Evolutionary conservation across 2,888 invertebrate species (phyloP), one percentile per base, ranked within the genome.

Genomic region (Cerceris ruficornis): DNA sequence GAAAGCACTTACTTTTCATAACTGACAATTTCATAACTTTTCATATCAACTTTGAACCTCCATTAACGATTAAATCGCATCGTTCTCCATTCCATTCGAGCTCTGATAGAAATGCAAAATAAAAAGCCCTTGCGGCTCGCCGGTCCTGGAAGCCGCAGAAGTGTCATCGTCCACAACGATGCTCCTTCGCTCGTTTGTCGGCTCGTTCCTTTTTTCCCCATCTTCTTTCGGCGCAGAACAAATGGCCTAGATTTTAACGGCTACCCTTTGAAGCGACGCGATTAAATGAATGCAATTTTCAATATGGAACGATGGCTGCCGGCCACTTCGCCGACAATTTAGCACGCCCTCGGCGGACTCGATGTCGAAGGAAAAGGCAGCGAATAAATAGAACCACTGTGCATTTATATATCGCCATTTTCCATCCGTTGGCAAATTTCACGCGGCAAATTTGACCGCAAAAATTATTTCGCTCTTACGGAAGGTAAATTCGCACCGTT

Each of bases 211-310:
- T 62, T 71, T 69, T 61, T 28, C 60, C 13, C 57, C 66, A 7
- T 62, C 43, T 52, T 55, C 55, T 42, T 60, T 42, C 65, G 43
- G 52, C 52, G 62, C 15, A 66, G 65, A 62, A 77, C 64, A 61
- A 77, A 84, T 78, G 83, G 80, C 75, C 75, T 65, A 78, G 80
- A 84, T 86, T 88, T 88, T 86, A 86, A 80, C 64, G 67, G 79
- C 65, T 67, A 69, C 67, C 70, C 80, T 86, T 86, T 83, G 80
- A 83, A 81, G 74, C 77, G 76, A 65, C 64, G 69, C 69, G 61
- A 74, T 78, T 79, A 83, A 88, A 86, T 80, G 84, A 87, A 87
- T 83, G 86, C 84, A 88, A 87, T 88, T 88, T 86, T 77, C 75
- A 72, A 80, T 83, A 76, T 80, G 76, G 65, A 68, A 62, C 59